phyloP scores from a whole-genome alignment of 2,888 invertebrate genomes.

The Caenorhabditis sp. region DNA sequence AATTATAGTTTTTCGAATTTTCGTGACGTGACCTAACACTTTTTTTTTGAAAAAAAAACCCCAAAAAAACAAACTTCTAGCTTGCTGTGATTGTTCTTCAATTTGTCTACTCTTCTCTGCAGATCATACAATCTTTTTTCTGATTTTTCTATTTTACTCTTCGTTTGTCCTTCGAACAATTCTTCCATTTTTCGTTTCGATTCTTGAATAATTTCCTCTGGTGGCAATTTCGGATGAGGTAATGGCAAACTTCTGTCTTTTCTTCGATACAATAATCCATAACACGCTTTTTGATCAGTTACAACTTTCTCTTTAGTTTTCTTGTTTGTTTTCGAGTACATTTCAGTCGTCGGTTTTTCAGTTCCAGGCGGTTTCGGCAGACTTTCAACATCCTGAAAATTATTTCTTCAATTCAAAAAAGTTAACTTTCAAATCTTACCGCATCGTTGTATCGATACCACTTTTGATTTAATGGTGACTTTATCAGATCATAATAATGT shows the following conservation, averaged over 20 bases:
- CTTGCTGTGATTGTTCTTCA: conserved; percentile 17
- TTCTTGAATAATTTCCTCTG: conserved; percentile 17
- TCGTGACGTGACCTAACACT: too few species aligned
- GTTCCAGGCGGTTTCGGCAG: conserved; percentile 46
- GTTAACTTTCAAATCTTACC: too few species aligned
- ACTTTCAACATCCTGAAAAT: conserved; percentile 40
- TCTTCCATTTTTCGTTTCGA: conserved; percentile 35
- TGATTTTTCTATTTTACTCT: conserved; percentile 39
- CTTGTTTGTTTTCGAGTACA: conserved; percentile 5
- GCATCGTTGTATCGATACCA: conserved; percentile 79
- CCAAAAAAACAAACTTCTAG: conserved; percentile 17
- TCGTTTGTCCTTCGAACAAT: conserved; percentile 40
- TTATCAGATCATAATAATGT: conserved; percentile 77
- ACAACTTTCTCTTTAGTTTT: conserved; percentile 24
- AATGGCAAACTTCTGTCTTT: conserved; percentile 16
- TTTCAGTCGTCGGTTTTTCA: conserved; percentile 24
- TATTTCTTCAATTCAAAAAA: not conserved
- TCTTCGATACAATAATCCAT: conserved; percentile 42
- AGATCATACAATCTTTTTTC: conserved; percentile 44
- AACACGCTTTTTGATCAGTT: conserved; percentile 36
- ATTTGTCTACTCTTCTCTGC: conserved; percentile 32
- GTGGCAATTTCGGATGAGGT: conserved; percentile 27
- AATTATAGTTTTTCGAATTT: too few species aligned
- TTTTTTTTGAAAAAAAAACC: too few species aligned
- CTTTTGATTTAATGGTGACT: conserved; percentile 73